Evolutionary conservation across 2,797 vertebrate species (phyloP).

Genomic region (Leptatherina wallacei): DNA sequence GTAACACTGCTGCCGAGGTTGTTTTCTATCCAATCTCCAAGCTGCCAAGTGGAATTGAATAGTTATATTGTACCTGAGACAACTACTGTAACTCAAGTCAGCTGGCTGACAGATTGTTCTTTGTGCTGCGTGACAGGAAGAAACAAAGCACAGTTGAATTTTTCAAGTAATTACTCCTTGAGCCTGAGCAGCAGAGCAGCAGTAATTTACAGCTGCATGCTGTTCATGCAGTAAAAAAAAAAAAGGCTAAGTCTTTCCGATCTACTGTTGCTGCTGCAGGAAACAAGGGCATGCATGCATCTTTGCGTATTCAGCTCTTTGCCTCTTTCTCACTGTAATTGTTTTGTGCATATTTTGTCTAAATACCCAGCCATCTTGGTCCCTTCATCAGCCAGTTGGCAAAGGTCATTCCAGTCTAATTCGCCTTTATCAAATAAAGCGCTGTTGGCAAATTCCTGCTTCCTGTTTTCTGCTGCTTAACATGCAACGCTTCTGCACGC

Average conservation of each 20-base stretch:
- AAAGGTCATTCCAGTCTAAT: slow-evolving; percentile 40
- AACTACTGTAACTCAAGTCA: slow-evolving; percentile 45
- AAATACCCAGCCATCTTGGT: slow-evolving; percentile 6
- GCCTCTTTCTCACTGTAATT: background rate
- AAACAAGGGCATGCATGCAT: background rate
- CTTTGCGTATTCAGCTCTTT: background rate
- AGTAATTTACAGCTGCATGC: slow-evolving; percentile 59
- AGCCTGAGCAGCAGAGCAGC: slow-evolving; percentile 49
- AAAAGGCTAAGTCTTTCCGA: background rate
- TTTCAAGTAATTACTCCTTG: slow-evolving; percentile 61
- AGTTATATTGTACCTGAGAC: slow-evolving; percentile 43
- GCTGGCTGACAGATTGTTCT: slow-evolving; percentile 51
- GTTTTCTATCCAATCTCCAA: slow-evolving; percentile 14
- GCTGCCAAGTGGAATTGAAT: slow-evolving; percentile 25
- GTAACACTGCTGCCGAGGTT: slow-evolving; percentile 1
- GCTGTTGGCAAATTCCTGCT: slow-evolving; percentile 50
- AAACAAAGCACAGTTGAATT: slow-evolving; percentile 64
- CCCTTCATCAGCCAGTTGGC: slow-evolving; percentile 13
- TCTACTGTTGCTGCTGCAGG: background rate
- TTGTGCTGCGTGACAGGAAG: slow-evolving; percentile 56
- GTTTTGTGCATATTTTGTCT: background rate
- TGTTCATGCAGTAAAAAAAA: slow-evolving; percentile 34
- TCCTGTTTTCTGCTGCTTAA: slow-evolving; percentile 46
- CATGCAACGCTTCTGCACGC: slow-evolving; percentile 51
- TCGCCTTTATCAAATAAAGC: slow-evolving; percentile 46